These are phyloP conservation scores for Elanoides forficatus DNA, from an alignment of 2,113 vertebrate genomes.

Conservation along the genomic window DNA sequence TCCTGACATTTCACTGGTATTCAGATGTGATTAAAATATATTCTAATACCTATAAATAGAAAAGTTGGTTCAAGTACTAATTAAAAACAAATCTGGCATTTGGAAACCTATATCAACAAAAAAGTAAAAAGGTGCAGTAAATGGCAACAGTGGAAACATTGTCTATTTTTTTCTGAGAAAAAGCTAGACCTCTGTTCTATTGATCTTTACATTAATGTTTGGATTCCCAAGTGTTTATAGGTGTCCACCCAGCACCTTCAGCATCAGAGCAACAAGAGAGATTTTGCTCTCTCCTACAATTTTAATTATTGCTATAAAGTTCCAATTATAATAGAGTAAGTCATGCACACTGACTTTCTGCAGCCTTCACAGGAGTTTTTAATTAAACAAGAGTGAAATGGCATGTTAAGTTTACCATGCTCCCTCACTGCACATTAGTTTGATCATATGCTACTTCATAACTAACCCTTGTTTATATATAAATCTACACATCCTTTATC, in stretches of 20 bases:
- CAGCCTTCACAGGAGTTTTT: background rate
- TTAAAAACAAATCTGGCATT: constrained; percentile 71
- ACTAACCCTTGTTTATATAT: background rate
- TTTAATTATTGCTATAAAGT: background rate
- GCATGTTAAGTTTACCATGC: background rate
- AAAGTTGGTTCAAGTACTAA: constrained; percentile 61
- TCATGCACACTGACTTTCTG: background rate
- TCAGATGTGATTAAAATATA: constrained; percentile 66
- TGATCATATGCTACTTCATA: background rate
- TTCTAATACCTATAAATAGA: constrained; percentile 71
- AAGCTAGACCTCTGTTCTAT: background rate
- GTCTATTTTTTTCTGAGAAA: background rate
- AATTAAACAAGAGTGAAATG: background rate
- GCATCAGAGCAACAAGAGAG: background rate
- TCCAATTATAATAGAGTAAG: background rate
- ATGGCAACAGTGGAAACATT: background rate
- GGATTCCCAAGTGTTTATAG: background rate
- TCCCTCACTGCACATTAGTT: background rate
- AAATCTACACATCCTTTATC: background rate
- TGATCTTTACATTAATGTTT: background rate
- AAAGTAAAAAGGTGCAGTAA: constrained; percentile 49
- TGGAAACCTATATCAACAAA: constrained; percentile 60
- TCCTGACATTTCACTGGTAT: constrained; percentile 67
- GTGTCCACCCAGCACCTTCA: background rate
- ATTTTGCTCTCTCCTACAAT: background rate